A percentile compares a stretch with the other conserved stretches of the same genome.
Conservation (phyloP, 2,113 vertebrate genomes). For the Chaetorhynchus papuensis region DNA sequence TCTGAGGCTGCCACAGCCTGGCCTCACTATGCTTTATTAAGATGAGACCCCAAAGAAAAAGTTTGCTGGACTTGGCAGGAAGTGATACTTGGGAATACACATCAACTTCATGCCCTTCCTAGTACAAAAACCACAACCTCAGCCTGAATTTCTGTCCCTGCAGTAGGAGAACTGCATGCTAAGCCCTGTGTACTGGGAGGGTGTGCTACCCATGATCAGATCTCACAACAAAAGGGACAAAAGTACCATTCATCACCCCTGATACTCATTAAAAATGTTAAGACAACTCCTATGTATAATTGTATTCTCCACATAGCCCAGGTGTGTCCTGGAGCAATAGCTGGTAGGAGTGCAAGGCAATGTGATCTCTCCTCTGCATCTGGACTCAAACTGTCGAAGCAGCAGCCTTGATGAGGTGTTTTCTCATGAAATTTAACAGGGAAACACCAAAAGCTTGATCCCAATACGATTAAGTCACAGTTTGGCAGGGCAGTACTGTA, state of each 20-base stretch:
- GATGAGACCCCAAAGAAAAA: neutral
- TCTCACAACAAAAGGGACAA: neutral
- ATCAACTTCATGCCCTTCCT: neutral
- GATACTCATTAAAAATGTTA: neutral
- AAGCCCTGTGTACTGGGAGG: neutral
- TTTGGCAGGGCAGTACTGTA: neutral
- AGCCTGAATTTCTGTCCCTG: neutral
- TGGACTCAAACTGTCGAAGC: neutral
- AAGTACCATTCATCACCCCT: neutral
- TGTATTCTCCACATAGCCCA: neutral
- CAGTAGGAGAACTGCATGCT: neutral
- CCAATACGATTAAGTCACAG: neutral
- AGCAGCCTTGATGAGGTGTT: neutral
- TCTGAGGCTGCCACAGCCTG: neutral
- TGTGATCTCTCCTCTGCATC: neutral
- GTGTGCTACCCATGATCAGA: neutral
- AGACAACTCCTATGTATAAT: rapidly evolving
- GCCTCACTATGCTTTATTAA: neutral
- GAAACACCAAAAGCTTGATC: neutral
- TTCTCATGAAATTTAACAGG: neutral
- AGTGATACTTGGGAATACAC: neutral
- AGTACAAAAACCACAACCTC: neutral
- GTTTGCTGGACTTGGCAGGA: neutral
- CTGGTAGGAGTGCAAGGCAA: neutral
- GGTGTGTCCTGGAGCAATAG: neutral